Percentiles rank a stretch among this genome's conserved stretches.
Conservation (phyloP, 2,113 vertebrate species). For the Osmerus mordax region DNA sequence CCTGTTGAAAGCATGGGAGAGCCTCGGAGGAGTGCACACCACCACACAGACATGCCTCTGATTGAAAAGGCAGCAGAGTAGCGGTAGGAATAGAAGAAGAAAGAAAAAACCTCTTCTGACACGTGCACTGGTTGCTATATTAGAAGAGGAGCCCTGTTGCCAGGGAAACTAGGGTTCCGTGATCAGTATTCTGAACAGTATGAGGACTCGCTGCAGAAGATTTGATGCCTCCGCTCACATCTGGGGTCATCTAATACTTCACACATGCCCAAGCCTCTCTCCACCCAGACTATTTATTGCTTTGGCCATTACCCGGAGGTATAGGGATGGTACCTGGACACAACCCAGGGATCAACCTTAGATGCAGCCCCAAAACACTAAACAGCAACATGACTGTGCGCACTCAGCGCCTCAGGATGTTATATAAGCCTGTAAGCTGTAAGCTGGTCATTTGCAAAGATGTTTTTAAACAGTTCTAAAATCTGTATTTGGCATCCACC, state of each 20-base stretch:
- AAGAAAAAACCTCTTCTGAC: background rate
- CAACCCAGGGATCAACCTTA: conserved; percentile 31
- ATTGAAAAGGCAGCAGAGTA: background rate
- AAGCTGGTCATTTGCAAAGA: conserved; percentile 48
- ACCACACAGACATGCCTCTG: conserved; percentile 3
- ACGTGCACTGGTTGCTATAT: conserved; percentile 5
- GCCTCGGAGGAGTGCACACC: conserved; percentile 3
- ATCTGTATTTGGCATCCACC: conserved; percentile 34
- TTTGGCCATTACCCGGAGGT: conserved; percentile 26
- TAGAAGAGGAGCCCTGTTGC: conserved; percentile 31
- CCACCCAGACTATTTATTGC: background rate
- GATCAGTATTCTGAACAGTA: conserved; percentile 29
- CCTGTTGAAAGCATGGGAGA: background rate
- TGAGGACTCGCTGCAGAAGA: conserved; percentile 43
- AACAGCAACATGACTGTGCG: conserved; percentile 44
- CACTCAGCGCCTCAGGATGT: conserved; percentile 20
- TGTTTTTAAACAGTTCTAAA: conserved; percentile 53
- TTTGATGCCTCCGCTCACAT: conserved; percentile 33
- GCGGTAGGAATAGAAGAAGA: background rate
- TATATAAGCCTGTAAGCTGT: conserved; percentile 42
- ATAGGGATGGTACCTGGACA: conserved; percentile 38
- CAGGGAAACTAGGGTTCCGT: conserved; percentile 28
- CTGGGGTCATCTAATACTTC: conserved; percentile 43
- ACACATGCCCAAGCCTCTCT: conserved; percentile 12
- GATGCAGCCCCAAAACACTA: conserved; percentile 27